Conservation (phyloP, 2,113 vertebrate species). For the Passer domesticus region DNA sequence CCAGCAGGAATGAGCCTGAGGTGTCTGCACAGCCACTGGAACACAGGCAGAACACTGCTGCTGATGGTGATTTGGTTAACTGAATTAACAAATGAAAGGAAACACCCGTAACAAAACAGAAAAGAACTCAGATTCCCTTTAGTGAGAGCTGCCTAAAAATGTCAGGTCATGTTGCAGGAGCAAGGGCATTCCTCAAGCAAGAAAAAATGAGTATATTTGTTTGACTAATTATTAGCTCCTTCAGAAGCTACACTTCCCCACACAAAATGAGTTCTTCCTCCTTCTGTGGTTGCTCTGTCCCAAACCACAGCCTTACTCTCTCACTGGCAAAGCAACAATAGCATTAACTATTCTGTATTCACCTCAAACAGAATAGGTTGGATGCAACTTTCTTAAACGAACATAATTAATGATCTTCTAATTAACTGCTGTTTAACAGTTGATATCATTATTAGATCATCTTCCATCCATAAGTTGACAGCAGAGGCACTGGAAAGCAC, state of each 20-base stretch:
- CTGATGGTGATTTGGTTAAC: background rate
- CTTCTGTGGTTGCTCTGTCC: fast-evolving
- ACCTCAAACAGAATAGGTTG: background rate
- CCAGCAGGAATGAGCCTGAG: fast-evolving
- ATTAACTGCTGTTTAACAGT: background rate
- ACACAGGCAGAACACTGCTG: background rate
- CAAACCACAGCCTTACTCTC: background rate
- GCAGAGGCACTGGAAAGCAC: background rate
- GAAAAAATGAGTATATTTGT: background rate
- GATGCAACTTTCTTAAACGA: background rate
- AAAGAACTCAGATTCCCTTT: background rate
- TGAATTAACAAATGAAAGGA: background rate
- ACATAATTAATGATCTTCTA: background rate
- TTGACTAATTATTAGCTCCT: background rate
- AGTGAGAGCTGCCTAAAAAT: background rate
- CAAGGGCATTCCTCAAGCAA: background rate
- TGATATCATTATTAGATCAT: background rate
- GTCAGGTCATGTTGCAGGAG: fast-evolving
- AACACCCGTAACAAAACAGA: fast-evolving
- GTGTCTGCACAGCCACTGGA: background rate
- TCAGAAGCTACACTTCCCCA: background rate
- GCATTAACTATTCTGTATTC: background rate
- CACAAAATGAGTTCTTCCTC: background rate
- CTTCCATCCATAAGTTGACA: background rate
- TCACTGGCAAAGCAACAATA: background rate